Conservation (phyloP, 2,888 invertebrate genomes). For the Hermaeophaga mercurialis region DNA sequence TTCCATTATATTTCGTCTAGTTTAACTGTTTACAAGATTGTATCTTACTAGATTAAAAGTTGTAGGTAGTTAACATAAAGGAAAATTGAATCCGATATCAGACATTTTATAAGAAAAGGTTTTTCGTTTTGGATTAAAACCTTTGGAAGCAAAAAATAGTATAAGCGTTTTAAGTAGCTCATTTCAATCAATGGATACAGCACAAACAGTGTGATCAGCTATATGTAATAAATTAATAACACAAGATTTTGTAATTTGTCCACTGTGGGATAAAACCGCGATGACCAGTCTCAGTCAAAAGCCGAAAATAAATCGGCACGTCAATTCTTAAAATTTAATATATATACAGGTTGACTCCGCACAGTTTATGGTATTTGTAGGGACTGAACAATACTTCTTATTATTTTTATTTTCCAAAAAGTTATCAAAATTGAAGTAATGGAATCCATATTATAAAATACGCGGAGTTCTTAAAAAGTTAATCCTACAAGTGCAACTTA, state of each 20-base stretch:
- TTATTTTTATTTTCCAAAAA: neutral
- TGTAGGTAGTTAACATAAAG: too few relatives aligned
- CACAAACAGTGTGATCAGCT: conserved; percentile 17
- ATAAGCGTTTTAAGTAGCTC: conserved; percentile 7
- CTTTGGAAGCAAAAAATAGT: conserved; percentile 2
- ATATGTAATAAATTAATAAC: conserved; percentile 25
- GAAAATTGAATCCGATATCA: too few relatives aligned
- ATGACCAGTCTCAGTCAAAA: conserved; percentile 36
- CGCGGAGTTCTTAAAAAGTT: conserved; percentile 24
- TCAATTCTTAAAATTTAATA: conserved; percentile 42
- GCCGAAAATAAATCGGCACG: conserved; percentile 36
- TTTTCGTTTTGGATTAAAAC: conserved; percentile 4
- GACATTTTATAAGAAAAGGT: neutral
- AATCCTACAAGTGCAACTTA: conserved; percentile 51
- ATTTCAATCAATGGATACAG: neutral
- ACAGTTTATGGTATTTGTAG: neutral
- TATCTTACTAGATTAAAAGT: too few relatives aligned
- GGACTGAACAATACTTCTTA: too few relatives aligned
- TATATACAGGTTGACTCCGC: conserved; percentile 21
- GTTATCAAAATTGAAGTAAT: conserved; percentile 5
- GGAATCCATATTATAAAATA: conserved; percentile 8
- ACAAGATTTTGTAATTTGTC: conserved; percentile 29
- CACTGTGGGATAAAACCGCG: conserved; percentile 26
- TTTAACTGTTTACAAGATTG: too few relatives aligned
- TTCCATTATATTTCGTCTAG: too few relatives aligned